Evolutionary conservation across 2,113 vertebrate species (phyloP), one percentile per base, ranked within the genome.

Genomic region (Callospermophilus lateralis): DNA sequence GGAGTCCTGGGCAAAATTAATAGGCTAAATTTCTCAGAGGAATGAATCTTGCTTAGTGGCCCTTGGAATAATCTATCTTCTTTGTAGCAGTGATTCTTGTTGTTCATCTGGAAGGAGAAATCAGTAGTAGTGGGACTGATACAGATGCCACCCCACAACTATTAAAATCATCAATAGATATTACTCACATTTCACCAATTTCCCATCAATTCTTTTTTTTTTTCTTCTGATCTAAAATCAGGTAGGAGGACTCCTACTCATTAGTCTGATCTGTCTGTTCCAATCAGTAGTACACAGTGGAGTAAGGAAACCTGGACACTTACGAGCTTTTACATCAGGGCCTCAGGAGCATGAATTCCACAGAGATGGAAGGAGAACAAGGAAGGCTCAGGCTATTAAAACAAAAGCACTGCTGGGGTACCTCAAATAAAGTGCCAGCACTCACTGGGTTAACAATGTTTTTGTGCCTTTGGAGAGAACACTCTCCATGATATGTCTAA

Each of bases 121-220:
- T 26, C 48, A 34, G 0, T 48, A 34, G 8, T 6, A 26, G 55
- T 3, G 22, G 10, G 68, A 70, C 53, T 51, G n/a, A 58, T n/a
- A 32, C 1, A 73, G n/a, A 73, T 74, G 34, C 58, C 37, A 79
- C 26, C 2, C 8, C 1, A 13, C 6, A 58, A 77, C 3, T 58
- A 28, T 55, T 88, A 58, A 90, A 45, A 53, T 93, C 70, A 79
- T 48, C 45, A 51, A 34, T 55, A 63, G 61, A 65, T 42, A 11
- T 93, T 76, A 89, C 12, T 58, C 65, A 92, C 32, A 89, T 86
- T 79, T 95, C 30, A 86, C 39, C 30, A 63, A 3, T 24, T 94
- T 85, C 10, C 45, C 12, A 77, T 17, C 20, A 77, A 63, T 61
- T 24, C 20, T 81, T 67, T 20, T 13, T 67, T n/a, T 81, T 67